Base-by-base conservation (phyloP, 2,113 vertebrate genomes). In the Diphyllodes magnificus region DNA sequence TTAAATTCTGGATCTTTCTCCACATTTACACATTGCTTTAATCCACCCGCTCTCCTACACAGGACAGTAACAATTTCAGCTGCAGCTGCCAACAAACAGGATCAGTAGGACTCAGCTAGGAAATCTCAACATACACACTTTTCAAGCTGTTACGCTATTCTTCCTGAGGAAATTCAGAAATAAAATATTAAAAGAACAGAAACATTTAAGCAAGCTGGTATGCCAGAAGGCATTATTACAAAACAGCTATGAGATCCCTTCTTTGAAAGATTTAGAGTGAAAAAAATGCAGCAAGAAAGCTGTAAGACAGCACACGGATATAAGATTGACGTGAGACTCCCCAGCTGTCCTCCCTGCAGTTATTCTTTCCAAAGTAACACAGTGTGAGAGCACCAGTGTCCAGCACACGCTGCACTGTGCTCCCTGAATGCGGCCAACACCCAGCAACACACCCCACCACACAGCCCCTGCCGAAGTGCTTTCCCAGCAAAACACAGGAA, bases 1-100 rank as follows among this genome's bases (percentile, higher is more conserved):
- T 95, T 95, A 95, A 81, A 89, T 73, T 81, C 85, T 44, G 71
- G 71, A 70, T 85, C 88, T 73, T 92, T 88, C 82, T 73, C 86
- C 12, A 19, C 66, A 73, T 45, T 80, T 90, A 63, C 61, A 84
- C 21, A 24, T 42, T 45, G 86, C 75, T 86, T 89, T 96, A 92
- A 97, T 84, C 88, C 64, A 88, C n/a, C 73, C 4, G 1, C 64
- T 93, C 94, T 92, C 95, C 90, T 83, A 65, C 61, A 82, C 49
- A 78, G 63, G 83, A 90, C 50, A 94, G 92, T 39, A 71, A 75
- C 54, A 82, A 92, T 87, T 95, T 95, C 54, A 64, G 91, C 71
- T 90, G 88, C 80, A 91, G 94, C 72, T 96, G 94, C 93, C 90
- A 92, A 72, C 72, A 87, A 95, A 78, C 82, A 53, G 81, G 93